Evolutionary conservation across 1,140 invertebrate genomes (phyloP).

Genomic region (Tachypleus tridentatus): DNA sequence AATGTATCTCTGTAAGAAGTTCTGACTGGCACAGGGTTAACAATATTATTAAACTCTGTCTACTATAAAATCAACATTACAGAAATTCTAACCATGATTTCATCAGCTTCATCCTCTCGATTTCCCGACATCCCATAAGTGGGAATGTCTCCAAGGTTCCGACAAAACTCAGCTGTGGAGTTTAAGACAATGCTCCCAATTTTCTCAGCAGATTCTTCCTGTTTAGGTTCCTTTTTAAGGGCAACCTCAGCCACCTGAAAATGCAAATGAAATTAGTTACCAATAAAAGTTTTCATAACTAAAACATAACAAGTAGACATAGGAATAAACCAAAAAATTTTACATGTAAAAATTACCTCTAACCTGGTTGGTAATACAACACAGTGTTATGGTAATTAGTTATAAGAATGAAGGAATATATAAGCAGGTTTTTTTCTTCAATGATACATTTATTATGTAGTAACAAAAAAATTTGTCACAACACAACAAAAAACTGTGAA

Average conservation of each 20-base stretch:
- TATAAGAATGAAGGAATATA: too few species aligned
- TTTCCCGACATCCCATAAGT: constrained; percentile 84
- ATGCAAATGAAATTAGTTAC: neutral
- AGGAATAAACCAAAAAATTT: too few species aligned
- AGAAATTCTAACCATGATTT: constrained; percentile 50
- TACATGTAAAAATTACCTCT: too few species aligned
- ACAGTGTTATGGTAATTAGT: too few species aligned
- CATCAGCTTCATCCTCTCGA: constrained; percentile 63
- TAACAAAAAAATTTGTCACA: too few species aligned
- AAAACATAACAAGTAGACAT: neutral
- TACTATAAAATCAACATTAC: too few species aligned
- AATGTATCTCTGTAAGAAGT: neutral
- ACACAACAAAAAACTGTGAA: too few species aligned
- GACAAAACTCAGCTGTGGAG: constrained; percentile 92
- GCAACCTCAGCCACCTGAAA: neutral
- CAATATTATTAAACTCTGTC: constrained; percentile 5
- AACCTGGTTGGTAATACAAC: too few species aligned
- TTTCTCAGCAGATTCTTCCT: constrained; percentile 13
- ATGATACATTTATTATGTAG: too few species aligned
- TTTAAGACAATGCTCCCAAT: constrained; percentile 60
- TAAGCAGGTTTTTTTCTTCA: too few species aligned
- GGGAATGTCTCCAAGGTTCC: constrained; percentile 91
- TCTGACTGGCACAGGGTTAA: constrained; percentile 8
- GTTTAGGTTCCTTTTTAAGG: constrained; percentile 19
- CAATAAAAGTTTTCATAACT: constrained; percentile 1